Evolutionary conservation across 2,113 vertebrate species (phyloP), one percentile per base, ranked within the genome.

Genomic region (Dicerorhinus sumatrensis): DNA sequence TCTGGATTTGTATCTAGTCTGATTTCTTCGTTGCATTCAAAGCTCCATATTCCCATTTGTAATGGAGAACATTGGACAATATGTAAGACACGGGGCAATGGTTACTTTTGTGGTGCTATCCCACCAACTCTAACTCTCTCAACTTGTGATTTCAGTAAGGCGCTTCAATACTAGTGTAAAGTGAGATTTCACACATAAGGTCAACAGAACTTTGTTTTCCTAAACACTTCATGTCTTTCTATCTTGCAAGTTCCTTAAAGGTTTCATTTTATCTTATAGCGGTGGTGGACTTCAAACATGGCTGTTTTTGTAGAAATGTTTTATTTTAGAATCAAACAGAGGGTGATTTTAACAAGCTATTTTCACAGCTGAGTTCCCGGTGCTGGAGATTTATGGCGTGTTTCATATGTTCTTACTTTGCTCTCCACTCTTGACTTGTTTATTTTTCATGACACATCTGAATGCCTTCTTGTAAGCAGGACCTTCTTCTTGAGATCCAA

Each of bases 401-500:
- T 96, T 97, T 85, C 27, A 0, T 95, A 20, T 56, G 62, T 96
- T 65, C 48, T 87, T 94, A 13, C 88, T 97, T 93, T 97, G 75
- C 54, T 89, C 60, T 93, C 85, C 6, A 3, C 77, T 97, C 95
- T 76, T 69, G 80, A 96, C 67, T 87, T 97, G 96, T 96, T 98
- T 98, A 80, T 97, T 97, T 98, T 98, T 96, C 75, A 36, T 94
- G 87, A 96, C 97, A 98, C 94, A 96, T 97, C 96, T 97, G 82
- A 96, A 97, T 97, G 88, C 85, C 60, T 70, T 96, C 85, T 91
- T 92, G 92, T 96, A 94, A 97, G 84, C 73, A 77, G 72, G 88
- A 54, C 76, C 11, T 81, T 97, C 25, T 56, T 88, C 91, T 96
- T 42, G 80, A 94, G 42, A 70, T 89, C 92, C 95, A 69, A 10